phyloP scores from a whole-genome alignment of 1,140 invertebrate genomes.

The Hermatobates lingyangjiaoensis region DNA sequence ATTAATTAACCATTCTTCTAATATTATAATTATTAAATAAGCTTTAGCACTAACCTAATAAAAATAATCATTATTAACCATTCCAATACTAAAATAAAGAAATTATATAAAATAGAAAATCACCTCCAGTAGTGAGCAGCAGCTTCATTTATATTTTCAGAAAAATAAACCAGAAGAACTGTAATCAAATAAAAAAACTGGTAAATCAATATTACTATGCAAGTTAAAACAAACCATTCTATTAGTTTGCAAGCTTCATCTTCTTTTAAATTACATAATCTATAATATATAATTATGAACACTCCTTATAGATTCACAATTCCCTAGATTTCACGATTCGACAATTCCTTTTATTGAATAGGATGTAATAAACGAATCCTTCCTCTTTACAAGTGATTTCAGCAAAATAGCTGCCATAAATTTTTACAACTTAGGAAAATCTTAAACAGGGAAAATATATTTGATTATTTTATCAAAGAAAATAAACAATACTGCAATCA shows the following conservation, averaged over 20 bases:
- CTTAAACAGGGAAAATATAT: too few relatives aligned
- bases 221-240: background rate
- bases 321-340: background rate
- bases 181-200: conserved; percentile 21
- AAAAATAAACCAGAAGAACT: conserved; percentile 72
- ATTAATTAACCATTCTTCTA: too few relatives aligned
- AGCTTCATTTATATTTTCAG: conserved; percentile 70
- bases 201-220: background rate
- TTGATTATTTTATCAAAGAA: too few relatives aligned
- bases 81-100: too few relatives aligned
- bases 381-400: too few relatives aligned
- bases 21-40: too few relatives aligned
- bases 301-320: background rate
- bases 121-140: conserved; percentile 63
- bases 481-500: too few relatives aligned
- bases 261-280: background rate
- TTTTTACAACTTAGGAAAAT: too few relatives aligned
- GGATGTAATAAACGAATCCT: too few relatives aligned
- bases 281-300: background rate
- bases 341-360: background rate
- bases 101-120: conserved; percentile 8
- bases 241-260: background rate
- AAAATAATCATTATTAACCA: too few relatives aligned
- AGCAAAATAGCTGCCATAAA: too few relatives aligned
- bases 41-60: too few relatives aligned